Evolutionary conservation across 2,113 vertebrate genomes (phyloP).

Genomic region (Chloebia gouldiae): DNA sequence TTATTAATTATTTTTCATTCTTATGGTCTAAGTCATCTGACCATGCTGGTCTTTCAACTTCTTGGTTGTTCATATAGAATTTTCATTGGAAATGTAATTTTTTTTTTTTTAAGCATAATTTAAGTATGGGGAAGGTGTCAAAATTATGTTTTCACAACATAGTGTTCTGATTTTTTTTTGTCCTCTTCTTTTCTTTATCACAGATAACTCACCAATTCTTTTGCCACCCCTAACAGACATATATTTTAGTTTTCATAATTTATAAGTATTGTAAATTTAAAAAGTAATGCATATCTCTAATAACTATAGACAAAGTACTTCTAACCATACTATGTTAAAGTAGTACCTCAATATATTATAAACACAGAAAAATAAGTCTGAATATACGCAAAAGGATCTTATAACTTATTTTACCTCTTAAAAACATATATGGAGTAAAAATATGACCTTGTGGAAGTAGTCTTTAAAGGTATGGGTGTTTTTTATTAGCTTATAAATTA

Average conservation of each 20-base stretch:
- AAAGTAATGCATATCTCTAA: background rate
- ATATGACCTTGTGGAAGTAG: background rate
- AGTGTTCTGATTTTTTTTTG: rapidly evolving
- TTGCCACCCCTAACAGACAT: rapidly evolving
- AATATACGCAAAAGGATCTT: background rate
- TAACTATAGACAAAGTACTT: background rate
- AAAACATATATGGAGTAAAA: rapidly evolving
- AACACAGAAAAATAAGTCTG: background rate
- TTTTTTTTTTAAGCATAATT: background rate
- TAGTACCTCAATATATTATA: background rate
- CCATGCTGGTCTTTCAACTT: background rate
- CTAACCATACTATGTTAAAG: rapidly evolving
- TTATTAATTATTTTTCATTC: background rate
- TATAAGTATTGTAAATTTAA: background rate
- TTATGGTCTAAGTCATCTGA: background rate
- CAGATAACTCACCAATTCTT: background rate
- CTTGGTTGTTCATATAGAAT: rapidly evolving
- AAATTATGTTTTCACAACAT: background rate
- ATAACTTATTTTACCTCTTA: background rate
- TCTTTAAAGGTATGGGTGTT: no score
- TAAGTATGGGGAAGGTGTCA: rapidly evolving
- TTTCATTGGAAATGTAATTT: background rate
- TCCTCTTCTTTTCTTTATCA: background rate
- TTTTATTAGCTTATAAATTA: background rate
- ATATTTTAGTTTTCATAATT: background rate